These are phyloP conservation scores for Daptonema setosum DNA, from an alignment of 2,888 invertebrate genomes.

Conservation along the genomic window DNA sequence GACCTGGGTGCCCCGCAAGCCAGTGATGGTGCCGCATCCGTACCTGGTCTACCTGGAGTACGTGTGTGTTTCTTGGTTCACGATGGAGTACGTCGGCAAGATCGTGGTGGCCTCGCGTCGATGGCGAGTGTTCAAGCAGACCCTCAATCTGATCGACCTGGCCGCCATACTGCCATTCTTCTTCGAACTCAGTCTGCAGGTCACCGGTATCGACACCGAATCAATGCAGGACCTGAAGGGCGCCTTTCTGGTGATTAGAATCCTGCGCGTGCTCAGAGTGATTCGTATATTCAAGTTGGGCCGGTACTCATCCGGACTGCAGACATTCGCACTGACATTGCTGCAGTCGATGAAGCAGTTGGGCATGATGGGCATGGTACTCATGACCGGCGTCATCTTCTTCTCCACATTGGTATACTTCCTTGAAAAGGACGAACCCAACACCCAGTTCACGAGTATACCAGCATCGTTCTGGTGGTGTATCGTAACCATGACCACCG, in stretches of 20 bases:
- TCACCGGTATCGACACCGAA: slow-evolving; percentile 18
- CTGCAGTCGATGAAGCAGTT: slow-evolving; percentile 14
- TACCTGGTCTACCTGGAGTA: slow-evolving; percentile 17
- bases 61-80: slow-evolving; percentile 21
- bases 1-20: no score
- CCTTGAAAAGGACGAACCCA: slow-evolving; percentile 21
- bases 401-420: slow-evolving; percentile 22
- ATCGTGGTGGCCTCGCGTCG: slow-evolving; percentile 17
- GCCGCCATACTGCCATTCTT: slow-evolving; percentile 21
- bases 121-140: slow-evolving; percentile 13
- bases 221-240: slow-evolving; percentile 20
- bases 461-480: slow-evolving; percentile 22
- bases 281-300: slow-evolving; percentile 22
- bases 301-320: slow-evolving; percentile 19
- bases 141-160: slow-evolving; percentile 21
- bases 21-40: slow-evolving; percentile 20
- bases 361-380: slow-evolving; percentile 24
- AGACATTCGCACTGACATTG: slow-evolving; percentile 23
- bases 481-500: slow-evolving; percentile 6
- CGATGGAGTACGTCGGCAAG: slow-evolving; percentile 17
- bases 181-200: slow-evolving; percentile 16
- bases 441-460: slow-evolving; percentile 17
- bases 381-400: slow-evolving; percentile 21
- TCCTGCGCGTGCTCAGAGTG: slow-evolving; percentile 20
- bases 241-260: slow-evolving; percentile 20